Percentiles rank a stretch among this genome's conserved stretches.
Evolutionary conservation across 2,113 vertebrate species (phyloP).

Genomic region (Mus pahari): DNA sequence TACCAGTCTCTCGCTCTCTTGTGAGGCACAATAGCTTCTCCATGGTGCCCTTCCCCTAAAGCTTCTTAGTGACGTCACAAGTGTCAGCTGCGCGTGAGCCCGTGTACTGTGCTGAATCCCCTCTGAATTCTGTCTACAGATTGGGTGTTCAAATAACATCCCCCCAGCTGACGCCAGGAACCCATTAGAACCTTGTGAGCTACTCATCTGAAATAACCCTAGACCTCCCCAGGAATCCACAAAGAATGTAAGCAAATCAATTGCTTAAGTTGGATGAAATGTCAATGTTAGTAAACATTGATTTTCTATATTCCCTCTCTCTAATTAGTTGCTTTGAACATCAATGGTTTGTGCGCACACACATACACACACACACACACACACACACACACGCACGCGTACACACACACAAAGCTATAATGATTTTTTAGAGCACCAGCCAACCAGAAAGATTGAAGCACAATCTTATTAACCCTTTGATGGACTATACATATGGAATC

Average conservation of each 20-base stretch:
- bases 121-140: conserved; percentile 40
- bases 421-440: conserved; percentile 68
- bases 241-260: conserved; percentile 68
- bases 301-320: conserved; percentile 68
- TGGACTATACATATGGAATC: background rate
- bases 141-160: conserved; percentile 52
- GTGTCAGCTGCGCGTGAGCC: background rate
- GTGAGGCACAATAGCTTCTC: background rate
- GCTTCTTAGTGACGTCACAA: background rate
- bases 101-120: background rate
- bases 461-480: conserved; percentile 63
- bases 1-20: background rate
- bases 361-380: conserved; percentile 9
- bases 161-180: conserved; percentile 45
- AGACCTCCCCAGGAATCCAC: conserved; percentile 63
- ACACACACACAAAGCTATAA: conserved; percentile 44
- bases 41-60: background rate
- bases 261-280: conserved; percentile 74
- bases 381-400: background rate
- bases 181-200: conserved; percentile 43
- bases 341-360: conserved; percentile 17
- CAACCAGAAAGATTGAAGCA: conserved; percentile 40
- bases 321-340: conserved; percentile 72
- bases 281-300: conserved; percentile 70
- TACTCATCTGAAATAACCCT: conserved; percentile 58